Conservation (phyloP, 2,113 vertebrate species). For the Plecotus auritus region DNA sequence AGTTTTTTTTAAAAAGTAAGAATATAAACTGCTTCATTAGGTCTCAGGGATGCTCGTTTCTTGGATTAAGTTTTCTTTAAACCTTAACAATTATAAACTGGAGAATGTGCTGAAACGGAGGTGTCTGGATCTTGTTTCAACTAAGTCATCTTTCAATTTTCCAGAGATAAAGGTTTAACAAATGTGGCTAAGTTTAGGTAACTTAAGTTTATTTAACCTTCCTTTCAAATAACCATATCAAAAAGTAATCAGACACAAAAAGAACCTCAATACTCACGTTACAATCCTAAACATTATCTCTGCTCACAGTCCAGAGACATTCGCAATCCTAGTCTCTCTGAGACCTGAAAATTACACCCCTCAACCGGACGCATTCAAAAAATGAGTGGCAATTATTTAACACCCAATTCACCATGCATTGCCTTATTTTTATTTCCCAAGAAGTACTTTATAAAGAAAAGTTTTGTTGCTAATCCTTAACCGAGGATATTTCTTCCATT, state of each 20-base stretch:
- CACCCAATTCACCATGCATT: neutral
- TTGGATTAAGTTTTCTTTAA: slow-evolving; percentile 2
- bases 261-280: neutral
- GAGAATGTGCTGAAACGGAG: neutral
- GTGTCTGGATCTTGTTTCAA: neutral
- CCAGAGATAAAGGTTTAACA: neutral
- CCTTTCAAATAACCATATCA: neutral
- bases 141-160: neutral
- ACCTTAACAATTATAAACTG: neutral
- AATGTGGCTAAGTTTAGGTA: neutral
- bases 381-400: neutral
- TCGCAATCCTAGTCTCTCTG: neutral
- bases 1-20: neutral
- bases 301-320: neutral
- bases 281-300: neutral
- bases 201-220: neutral
- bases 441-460: neutral
- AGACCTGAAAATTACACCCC: neutral
- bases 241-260: neutral
- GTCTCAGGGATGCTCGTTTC: neutral
- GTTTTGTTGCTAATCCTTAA: no score
- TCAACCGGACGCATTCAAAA: neutral
- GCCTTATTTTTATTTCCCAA: slow-evolving; percentile 18
- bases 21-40: neutral
- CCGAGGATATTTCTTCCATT: no score